phyloP scores from a whole-genome alignment of 2,113 vertebrate species.

The Sisor rabdophorus region DNA sequence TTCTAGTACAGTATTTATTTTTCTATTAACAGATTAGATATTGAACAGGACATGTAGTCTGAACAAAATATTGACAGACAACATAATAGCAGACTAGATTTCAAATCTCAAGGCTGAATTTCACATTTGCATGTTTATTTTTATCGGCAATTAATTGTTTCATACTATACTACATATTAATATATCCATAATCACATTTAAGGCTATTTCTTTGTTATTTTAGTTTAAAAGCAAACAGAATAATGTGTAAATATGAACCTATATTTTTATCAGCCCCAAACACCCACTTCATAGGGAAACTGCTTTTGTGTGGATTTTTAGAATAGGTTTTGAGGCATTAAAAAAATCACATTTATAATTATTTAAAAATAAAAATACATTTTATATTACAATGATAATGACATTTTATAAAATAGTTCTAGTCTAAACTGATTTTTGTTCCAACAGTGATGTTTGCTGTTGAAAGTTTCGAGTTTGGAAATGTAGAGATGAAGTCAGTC shows the following conservation, averaged over 20 bases:
- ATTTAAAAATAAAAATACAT: neutral
- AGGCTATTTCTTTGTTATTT: neutral
- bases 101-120: neutral
- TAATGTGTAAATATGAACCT: neutral
- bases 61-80: neutral
- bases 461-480: neutral
- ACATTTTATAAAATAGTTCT: neutral
- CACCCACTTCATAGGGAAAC: neutral
- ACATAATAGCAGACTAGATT: neutral
- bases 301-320: neutral
- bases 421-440: neutral
- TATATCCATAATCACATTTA: neutral
- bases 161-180: neutral
- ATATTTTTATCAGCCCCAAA: neutral
- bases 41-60: neutral
- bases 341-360: neutral
- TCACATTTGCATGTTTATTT: neutral
- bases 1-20: neutral
- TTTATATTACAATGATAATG: neutral
- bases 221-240: neutral
- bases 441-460: too few species aligned
- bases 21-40: conserved; percentile 3
- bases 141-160: neutral
- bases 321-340: neutral
- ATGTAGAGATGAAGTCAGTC: conserved; percentile 7